Conservation (phyloP, 2,888 invertebrate species). For the Esperia sulphurella region DNA sequence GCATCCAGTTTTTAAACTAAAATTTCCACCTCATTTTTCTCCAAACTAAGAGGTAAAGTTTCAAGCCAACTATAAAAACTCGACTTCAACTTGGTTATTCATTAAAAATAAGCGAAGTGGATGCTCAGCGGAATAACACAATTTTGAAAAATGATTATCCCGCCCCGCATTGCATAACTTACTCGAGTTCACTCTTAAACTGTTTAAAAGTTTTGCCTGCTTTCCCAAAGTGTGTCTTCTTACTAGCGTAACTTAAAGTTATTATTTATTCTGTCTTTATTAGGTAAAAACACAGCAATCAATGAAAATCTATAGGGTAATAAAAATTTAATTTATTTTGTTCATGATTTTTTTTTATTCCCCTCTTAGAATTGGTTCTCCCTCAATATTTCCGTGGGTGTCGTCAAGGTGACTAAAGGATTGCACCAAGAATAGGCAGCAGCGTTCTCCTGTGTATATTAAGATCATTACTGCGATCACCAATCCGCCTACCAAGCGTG, state of each 20-base stretch:
- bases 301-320: not conserved
- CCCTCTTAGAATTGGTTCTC: too few relatives aligned
- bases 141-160: conserved; percentile 46
- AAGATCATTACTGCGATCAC: too few relatives aligned
- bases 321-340: too few relatives aligned
- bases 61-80: conserved; percentile 27
- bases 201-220: conserved; percentile 24
- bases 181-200: conserved; percentile 13
- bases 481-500: too few relatives aligned
- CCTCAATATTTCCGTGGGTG: too few relatives aligned
- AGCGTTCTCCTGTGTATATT: too few relatives aligned
- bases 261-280: too few relatives aligned
- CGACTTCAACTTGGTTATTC: conserved; percentile 29
- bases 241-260: not conserved
- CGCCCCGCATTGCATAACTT: conserved; percentile 23
- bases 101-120: conserved; percentile 38
- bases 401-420: too few relatives aligned
- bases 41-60: conserved; percentile 17
- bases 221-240: not conserved
- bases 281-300: not conserved
- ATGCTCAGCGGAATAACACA: conserved; percentile 39
- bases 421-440: too few relatives aligned
- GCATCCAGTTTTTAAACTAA: not conserved
- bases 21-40: conserved; percentile 6
- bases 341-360: too few relatives aligned